Conservation (phyloP, 2,888 invertebrate genomes). For the Pseudococcus viburni region DNA sequence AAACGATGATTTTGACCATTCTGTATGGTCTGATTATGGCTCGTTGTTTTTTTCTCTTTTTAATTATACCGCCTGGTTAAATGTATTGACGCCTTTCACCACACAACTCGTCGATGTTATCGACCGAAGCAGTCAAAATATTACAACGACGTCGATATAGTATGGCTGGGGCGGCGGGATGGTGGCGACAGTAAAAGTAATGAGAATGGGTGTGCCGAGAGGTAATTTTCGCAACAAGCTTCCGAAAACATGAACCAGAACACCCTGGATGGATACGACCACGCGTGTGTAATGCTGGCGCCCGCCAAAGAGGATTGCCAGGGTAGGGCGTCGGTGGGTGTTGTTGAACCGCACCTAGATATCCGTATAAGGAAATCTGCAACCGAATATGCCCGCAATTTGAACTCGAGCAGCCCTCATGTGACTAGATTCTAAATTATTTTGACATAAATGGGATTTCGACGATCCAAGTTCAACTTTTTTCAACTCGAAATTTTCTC, state of each 20-base stretch:
- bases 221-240: constrained; percentile 25
- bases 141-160: not conserved
- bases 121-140: constrained; percentile 29
- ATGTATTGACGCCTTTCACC: constrained; percentile 26
- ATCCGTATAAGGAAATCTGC: constrained; percentile 16
- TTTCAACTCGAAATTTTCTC: too few relatives aligned
- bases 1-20: constrained; percentile 14
- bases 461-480: too few relatives aligned
- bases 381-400: not conserved
- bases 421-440: too few relatives aligned
- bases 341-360: not conserved
- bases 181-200: not conserved
- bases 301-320: not conserved
- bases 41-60: not conserved
- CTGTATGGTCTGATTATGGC: constrained; percentile 2
- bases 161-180: not conserved
- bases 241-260: not conserved
- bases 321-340: constrained; percentile 1
- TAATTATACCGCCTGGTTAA: constrained; percentile 31
- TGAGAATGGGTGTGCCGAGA: constrained; percentile 12
- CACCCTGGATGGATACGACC: constrained; percentile 7
- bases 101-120: constrained; percentile 17
- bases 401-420: not conserved
- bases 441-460: too few relatives aligned
- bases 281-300: not conserved